Conservation (phyloP, 1,140 invertebrate genomes). For the Dreissena polymorpha region DNA sequence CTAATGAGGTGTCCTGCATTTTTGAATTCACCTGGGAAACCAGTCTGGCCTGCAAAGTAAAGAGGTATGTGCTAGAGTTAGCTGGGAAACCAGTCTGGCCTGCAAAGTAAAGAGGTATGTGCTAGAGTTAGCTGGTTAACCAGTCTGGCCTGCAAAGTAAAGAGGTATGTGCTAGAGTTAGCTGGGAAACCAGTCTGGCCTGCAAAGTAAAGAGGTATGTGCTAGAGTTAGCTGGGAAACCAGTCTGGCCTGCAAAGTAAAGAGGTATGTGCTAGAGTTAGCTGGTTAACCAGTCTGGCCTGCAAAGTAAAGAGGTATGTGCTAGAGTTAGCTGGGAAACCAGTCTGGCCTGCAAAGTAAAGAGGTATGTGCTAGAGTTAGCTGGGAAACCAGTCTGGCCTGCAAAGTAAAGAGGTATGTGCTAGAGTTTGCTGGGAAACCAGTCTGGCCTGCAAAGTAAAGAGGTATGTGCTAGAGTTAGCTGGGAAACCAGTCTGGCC, state of each 20-base stretch:
- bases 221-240: background rate
- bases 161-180: slow-evolving; percentile 34
- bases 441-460: slow-evolving; percentile 63
- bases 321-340: too few species aligned
- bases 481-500: slow-evolving; percentile 70
- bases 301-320: slow-evolving; percentile 65
- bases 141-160: too few species aligned
- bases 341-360: slow-evolving; percentile 63
- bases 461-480: too few species aligned
- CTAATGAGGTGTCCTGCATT: slow-evolving; percentile 56
- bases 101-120: too few species aligned
- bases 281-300: too few species aligned
- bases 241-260: too few species aligned
- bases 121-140: background rate
- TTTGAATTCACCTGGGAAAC: slow-evolving; percentile 74
- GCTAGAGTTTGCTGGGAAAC: too few species aligned
- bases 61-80: slow-evolving; percentile 50
- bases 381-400: slow-evolving; percentile 70
- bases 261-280: slow-evolving; percentile 34
- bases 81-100: too few species aligned
- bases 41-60: slow-evolving; percentile 63
- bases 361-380: too few species aligned
- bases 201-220: too few species aligned
- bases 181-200: too few species aligned
- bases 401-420: slow-evolving; percentile 65